Evolutionary conservation across 2,888 invertebrate species (phyloP).

Genomic region (Oscheius sp.): DNA sequence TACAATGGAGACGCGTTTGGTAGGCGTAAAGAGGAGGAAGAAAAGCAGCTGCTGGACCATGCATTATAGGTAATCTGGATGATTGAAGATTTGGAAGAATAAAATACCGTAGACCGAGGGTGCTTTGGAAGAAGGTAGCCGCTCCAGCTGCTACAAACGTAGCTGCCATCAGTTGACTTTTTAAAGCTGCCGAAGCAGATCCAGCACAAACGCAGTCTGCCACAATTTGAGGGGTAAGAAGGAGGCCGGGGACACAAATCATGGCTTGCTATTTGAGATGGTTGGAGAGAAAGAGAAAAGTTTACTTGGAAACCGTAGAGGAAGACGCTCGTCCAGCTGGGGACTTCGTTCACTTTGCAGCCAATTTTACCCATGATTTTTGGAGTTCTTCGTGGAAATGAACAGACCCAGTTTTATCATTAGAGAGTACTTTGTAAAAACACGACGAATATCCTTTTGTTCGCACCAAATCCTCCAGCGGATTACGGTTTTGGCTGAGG

Average conservation of each 20-base stretch:
- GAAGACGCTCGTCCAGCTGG: background rate
- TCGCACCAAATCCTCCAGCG: too few species aligned
- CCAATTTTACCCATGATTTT: background rate
- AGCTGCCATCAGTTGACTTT: slow-evolving; percentile 58
- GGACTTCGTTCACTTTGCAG: slow-evolving; percentile 21
- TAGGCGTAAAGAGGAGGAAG: slow-evolving; percentile 63
- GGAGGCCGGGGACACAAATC: slow-evolving; percentile 61
- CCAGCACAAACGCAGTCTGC: slow-evolving; percentile 60
- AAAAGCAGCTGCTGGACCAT: slow-evolving; percentile 67
- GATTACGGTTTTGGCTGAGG: too few species aligned
- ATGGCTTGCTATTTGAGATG: slow-evolving; percentile 54
- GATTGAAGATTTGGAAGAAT: background rate
- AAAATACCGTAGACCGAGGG: slow-evolving; percentile 54
- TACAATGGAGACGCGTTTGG: slow-evolving; percentile 49
- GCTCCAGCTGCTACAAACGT: slow-evolving; percentile 60
- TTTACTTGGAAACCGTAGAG: slow-evolving; percentile 24
- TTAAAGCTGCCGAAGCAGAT: slow-evolving; percentile 49
- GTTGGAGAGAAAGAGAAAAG: background rate
- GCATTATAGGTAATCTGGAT: slow-evolving; percentile 57
- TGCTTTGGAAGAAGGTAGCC: slow-evolving; percentile 60
- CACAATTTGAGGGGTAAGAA: slow-evolving; percentile 58
- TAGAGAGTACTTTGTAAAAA: background rate
- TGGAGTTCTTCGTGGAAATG: background rate
- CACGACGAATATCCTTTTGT: too few species aligned
- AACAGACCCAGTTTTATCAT: background rate